Percentiles rank a stretch among this genome's conserved stretches.
Evolutionary conservation across 1,140 invertebrate species (phyloP).

Genomic region (Hermatobates lingyangjiaoensis): DNA sequence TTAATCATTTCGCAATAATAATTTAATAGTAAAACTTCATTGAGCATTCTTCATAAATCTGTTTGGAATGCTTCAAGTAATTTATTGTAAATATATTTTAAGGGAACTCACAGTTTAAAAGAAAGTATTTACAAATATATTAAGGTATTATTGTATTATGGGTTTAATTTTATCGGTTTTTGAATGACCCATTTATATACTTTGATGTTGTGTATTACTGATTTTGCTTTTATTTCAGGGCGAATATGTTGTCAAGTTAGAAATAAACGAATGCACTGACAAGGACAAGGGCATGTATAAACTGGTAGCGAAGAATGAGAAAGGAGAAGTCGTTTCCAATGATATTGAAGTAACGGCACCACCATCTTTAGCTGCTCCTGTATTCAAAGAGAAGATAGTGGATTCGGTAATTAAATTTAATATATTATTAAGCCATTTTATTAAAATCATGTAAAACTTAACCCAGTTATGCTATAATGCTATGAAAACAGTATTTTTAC

Average conservation of each 20-base stretch:
- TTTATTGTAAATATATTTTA: too few species aligned
- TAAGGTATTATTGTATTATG: not conserved
- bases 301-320: constrained; percentile 78
- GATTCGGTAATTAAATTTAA: constrained; percentile 44
- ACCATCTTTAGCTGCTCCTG: constrained; percentile 39
- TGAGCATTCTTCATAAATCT: too few species aligned
- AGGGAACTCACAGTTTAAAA: too few species aligned
- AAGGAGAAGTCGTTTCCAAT: constrained; percentile 80
- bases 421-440: not conserved
- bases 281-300: constrained; percentile 76
- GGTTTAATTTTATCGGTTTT: not conserved
- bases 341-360: constrained; percentile 68
- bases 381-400: constrained; percentile 50
- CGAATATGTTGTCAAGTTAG: constrained; percentile 69
- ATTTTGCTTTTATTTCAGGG: constrained; percentile 34
- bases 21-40: too few species aligned
- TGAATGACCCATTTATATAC: not conserved
- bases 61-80: too few species aligned
- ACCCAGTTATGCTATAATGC: too few species aligned
- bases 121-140: too few species aligned
- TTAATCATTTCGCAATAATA: too few species aligned
- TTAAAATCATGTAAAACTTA: too few species aligned
- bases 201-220: not conserved
- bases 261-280: constrained; percentile 59
- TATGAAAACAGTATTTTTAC: too few species aligned